phyloP scores from a whole-genome alignment of 2,888 invertebrate species.

The Leptura quadrifasciata region DNA sequence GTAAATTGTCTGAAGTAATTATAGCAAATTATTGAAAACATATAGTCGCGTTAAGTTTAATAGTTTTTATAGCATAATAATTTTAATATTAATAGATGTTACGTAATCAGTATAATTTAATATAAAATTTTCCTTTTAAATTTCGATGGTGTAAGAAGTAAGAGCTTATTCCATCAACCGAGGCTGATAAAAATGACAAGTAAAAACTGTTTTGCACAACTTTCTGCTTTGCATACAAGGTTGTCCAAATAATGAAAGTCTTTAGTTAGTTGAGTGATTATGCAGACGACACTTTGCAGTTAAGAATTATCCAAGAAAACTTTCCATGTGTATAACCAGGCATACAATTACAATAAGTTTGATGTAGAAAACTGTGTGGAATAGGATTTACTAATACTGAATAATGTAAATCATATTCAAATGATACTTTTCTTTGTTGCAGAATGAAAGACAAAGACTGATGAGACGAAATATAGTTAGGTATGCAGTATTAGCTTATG shows the following conservation, averaged over 20 bases:
- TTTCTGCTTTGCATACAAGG: not conserved
- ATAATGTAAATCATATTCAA: not conserved
- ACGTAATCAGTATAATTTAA: not conserved
- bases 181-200: not conserved
- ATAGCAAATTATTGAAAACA: not conserved
- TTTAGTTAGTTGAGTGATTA: too few relatives aligned
- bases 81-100: not conserved
- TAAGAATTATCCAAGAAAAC: too few relatives aligned
- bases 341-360: too few relatives aligned
- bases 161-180: constrained; percentile 7
- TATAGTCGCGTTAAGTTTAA: not conserved
- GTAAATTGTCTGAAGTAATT: not conserved
- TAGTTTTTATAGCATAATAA: not conserved
- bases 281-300: too few relatives aligned
- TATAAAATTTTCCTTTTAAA: not conserved
- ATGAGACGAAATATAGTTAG: constrained; percentile 94
- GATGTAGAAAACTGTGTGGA: too few relatives aligned
- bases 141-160: constrained; percentile 6
- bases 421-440: constrained; percentile 65
- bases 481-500: constrained; percentile 91
- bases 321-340: too few relatives aligned
- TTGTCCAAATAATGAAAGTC: not conserved
- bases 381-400: too few relatives aligned
- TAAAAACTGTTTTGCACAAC: constrained; percentile 7
- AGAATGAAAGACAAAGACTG: constrained; percentile 92